Conservation (phyloP, 2,113 vertebrate genomes). For the Brienomyrus brachyistius region DNA sequence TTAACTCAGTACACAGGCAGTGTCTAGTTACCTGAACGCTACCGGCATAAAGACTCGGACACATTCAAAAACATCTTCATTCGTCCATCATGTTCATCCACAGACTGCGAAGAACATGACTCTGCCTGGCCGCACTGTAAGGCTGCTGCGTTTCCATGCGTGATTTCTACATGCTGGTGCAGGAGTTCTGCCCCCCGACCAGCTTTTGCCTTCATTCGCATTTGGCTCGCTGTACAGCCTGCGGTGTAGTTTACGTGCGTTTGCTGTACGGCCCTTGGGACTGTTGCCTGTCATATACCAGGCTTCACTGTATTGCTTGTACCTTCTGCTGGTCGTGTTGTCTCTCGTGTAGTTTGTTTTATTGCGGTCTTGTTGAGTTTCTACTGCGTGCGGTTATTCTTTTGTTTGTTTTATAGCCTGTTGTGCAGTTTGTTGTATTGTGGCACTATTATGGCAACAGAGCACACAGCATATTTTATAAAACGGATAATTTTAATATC, state of each 20-base stretch:
- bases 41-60: background rate
- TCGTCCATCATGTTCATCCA: too few relatives aligned
- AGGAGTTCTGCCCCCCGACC: background rate
- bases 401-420: background rate
- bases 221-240: background rate
- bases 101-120: background rate
- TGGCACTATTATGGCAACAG: background rate
- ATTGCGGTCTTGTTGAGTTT: background rate
- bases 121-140: background rate
- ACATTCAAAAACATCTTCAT: background rate
- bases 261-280: background rate
- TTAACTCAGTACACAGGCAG: background rate
- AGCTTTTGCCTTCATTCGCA: background rate
- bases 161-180: background rate
- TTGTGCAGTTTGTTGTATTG: background rate
- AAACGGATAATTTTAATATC: constrained; percentile 3
- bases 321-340: background rate
- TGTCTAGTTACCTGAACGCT: background rate
- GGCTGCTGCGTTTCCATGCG: background rate
- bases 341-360: background rate
- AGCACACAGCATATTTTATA: background rate
- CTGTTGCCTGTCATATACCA: background rate
- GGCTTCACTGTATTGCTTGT: background rate
- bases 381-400: background rate
- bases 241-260: background rate